phyloP scores from a whole-genome alignment of 1,140 invertebrate species.

The Lithobius niger region DNA sequence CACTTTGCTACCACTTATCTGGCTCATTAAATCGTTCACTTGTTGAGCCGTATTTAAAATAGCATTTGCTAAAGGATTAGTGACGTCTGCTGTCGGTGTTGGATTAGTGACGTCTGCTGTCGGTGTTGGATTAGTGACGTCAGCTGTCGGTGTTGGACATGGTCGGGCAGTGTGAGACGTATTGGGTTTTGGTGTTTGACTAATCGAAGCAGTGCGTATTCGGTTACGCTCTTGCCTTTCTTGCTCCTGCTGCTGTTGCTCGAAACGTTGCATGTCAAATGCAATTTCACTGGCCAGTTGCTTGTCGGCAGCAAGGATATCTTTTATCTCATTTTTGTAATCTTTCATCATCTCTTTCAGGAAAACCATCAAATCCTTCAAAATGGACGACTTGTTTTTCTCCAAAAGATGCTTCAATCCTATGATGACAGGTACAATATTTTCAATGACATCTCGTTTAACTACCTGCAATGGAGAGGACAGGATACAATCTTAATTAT shows the following conservation, averaged over 20 bases:
- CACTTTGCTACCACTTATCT: no score
- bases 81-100: no score
- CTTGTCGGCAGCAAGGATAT: conserved; percentile 35
- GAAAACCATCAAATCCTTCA: conserved; percentile 32
- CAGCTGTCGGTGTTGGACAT: no score
- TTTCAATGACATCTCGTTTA: conserved; percentile 41
- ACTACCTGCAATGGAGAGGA: conserved; percentile 28
- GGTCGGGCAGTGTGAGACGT: no score
- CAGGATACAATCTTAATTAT: no score
- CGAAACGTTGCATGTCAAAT: conserved; percentile 33
- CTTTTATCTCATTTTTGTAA: conserved; percentile 40
- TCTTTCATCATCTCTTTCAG: conserved; percentile 41
- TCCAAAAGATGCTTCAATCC: conserved; percentile 39
- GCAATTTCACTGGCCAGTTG: conserved; percentile 36
- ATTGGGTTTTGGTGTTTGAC: no score
- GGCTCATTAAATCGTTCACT: no score
- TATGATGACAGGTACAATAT: conserved; percentile 42
- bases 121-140: no score
- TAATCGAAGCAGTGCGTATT: no score
- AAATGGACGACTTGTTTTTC: conserved; percentile 26
- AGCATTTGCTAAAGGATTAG: no score
- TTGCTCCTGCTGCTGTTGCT: conserved; percentile 24
- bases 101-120: no score
- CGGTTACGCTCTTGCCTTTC: conserved; percentile 14
- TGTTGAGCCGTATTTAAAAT: no score